Percentiles rank a stretch among this genome's conserved stretches.
Conservation (phyloP, 2,113 vertebrate species). For the Rafetus swinhoei region DNA sequence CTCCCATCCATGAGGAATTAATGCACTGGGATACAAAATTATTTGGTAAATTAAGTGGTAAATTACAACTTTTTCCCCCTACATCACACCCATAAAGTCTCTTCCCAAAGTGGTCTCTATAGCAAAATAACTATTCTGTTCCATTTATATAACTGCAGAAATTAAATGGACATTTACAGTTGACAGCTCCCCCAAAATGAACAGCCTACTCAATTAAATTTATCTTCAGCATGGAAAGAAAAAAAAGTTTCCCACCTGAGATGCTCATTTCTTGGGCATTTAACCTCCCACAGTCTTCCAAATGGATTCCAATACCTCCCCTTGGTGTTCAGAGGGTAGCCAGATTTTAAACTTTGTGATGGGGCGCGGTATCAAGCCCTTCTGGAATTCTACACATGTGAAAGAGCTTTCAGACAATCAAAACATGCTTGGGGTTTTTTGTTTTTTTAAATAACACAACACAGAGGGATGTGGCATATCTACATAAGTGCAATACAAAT, state of each 20-base stretch:
- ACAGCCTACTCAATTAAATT: background rate
- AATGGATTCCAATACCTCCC: background rate
- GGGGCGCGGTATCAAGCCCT: background rate
- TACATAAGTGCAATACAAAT: background rate
- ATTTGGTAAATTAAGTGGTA: background rate
- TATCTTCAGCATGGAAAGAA: background rate
- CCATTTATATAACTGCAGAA: background rate
- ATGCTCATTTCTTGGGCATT: background rate
- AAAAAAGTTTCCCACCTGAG: background rate
- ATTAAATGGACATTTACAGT: background rate
- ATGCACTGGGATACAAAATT: background rate
- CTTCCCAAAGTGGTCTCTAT: background rate
- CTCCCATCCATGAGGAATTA: background rate
- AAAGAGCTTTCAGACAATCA: background rate
- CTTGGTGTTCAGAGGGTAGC: background rate
- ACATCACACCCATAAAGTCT: fast-evolving
- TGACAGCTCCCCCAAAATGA: fast-evolving
- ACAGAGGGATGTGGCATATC: background rate
- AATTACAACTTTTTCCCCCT: fast-evolving
- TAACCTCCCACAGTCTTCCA: background rate
- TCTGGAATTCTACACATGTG: background rate
- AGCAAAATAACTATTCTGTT: background rate
- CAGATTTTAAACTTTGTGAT: background rate
- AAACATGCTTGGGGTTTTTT: background rate
- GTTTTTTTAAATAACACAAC: background rate